These are phyloP conservation scores for Syngnathus typhle DNA, from an alignment of 2,113 vertebrate species.

Conservation along the genomic window DNA sequence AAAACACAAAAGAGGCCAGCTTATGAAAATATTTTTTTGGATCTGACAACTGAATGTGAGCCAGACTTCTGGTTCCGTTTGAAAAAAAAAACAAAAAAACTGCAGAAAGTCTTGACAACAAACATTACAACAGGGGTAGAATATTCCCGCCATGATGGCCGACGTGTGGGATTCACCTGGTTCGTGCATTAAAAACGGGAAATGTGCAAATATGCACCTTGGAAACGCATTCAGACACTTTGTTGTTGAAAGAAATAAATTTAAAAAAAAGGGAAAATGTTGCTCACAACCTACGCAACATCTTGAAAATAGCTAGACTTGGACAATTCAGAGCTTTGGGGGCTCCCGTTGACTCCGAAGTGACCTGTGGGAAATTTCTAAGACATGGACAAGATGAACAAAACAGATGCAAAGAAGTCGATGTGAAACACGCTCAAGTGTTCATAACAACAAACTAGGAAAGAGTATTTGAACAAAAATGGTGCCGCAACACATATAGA, in stretches of 20 bases:
- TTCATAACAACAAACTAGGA: not conserved
- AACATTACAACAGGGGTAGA: not conserved
- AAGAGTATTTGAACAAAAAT: no score
- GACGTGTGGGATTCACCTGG: conserved; percentile 16
- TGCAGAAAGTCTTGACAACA: not conserved
- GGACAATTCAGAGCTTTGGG: conserved; percentile 22
- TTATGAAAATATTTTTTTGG: not conserved
- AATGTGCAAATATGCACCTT: not conserved
- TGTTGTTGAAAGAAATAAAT: not conserved
- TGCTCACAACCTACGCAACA: conserved; percentile 41
- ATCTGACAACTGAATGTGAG: not conserved
- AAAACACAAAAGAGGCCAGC: not conserved
- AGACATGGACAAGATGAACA: not conserved
- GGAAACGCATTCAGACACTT: conserved; percentile 10
- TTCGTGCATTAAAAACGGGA: conserved; percentile 21
- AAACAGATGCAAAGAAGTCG: conserved; percentile 1
- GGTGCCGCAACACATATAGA: no score
- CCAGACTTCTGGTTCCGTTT: conserved; percentile 5
- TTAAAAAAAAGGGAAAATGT: conserved; percentile 20
- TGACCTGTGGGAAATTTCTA: not conserved
- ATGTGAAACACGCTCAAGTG: not conserved
- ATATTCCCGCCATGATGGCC: not conserved
- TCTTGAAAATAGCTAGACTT: conserved; percentile 47
- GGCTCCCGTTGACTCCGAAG: conserved; percentile 9
- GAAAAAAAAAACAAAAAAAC: not conserved